These are phyloP conservation scores for Hapalemur alaotrensis DNA, from an alignment of 2,797 vertebrate genomes.

Conservation along the genomic window DNA sequence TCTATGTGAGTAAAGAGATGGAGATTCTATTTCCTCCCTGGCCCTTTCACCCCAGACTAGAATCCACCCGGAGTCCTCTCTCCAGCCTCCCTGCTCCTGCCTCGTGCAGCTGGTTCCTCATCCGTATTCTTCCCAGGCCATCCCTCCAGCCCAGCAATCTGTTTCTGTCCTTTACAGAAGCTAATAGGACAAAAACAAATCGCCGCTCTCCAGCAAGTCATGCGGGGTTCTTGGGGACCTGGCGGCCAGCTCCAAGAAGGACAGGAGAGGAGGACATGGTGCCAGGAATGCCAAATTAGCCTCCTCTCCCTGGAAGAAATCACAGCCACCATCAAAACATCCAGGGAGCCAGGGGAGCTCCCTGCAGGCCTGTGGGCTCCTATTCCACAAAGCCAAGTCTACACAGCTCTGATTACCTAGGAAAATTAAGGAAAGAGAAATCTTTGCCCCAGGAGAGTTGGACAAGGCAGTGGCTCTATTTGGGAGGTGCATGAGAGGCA, in stretches of 20 bases:
- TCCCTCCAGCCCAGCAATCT: conserved; percentile 74
- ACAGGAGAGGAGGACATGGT: conserved; percentile 37
- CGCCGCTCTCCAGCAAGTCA: conserved; percentile 72
- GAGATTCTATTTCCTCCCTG: background rate
- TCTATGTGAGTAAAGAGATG: background rate
- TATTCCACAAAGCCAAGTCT: background rate
- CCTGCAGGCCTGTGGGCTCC: background rate
- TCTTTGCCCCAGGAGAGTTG: background rate
- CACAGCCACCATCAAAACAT: background rate
- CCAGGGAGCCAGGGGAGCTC: background rate
- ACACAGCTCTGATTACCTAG: background rate
- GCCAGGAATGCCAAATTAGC: conserved; percentile 48
- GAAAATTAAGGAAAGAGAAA: background rate
- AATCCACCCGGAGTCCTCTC: conserved; percentile 48
- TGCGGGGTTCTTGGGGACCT: conserved; percentile 63
- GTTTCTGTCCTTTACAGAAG: conserved; percentile 69
- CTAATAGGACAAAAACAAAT: conserved; percentile 80
- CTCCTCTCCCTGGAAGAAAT: background rate
- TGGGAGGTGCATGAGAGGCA: background rate
- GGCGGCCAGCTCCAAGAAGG: conserved; percentile 61
- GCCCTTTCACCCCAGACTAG: background rate
- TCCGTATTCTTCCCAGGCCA: conserved; percentile 75
- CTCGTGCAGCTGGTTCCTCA: background rate
- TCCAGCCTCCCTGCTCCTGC: background rate
- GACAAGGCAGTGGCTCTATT: background rate